Conservation (phyloP, 2,888 invertebrate genomes). For the Tiliacea citrago region DNA sequence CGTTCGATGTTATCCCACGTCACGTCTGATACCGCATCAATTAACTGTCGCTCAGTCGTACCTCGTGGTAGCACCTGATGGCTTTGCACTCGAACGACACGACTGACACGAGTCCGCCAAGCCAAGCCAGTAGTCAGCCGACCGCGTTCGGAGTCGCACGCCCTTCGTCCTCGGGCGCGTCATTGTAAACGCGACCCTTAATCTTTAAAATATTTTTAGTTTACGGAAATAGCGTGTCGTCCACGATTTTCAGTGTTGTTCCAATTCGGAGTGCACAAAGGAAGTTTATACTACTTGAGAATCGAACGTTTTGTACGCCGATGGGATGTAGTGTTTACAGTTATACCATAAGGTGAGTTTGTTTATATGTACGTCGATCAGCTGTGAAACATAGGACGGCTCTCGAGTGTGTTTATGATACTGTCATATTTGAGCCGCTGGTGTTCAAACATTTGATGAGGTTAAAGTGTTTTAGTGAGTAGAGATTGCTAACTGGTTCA, state of each 20-base stretch:
- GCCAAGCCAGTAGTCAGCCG: slow-evolving; percentile 80
- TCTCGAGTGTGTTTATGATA: slow-evolving; percentile 63
- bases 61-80: slow-evolving; percentile 78
- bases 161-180: slow-evolving; percentile 75
- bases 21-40: slow-evolving; percentile 75
- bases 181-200: slow-evolving; percentile 77
- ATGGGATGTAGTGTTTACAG: slow-evolving; percentile 79
- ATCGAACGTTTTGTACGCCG: slow-evolving; percentile 76
- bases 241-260: slow-evolving; percentile 67
- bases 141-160: slow-evolving; percentile 82
- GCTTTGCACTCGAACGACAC: slow-evolving; percentile 71
- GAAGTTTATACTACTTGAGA: slow-evolving; percentile 73
- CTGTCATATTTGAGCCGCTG: slow-evolving; percentile 56
- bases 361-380: slow-evolving; percentile 81
- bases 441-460: slow-evolving; percentile 55
- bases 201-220: slow-evolving; percentile 85
- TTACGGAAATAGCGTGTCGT: slow-evolving; percentile 81
- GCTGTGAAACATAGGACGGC: slow-evolving; percentile 73
- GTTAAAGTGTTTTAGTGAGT: slow-evolving; percentile 50
- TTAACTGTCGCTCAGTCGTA: slow-evolving; percentile 72
- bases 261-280: slow-evolving; percentile 72
- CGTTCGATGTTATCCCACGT: slow-evolving; percentile 62
- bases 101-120: slow-evolving; percentile 40
- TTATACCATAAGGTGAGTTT: slow-evolving; percentile 81
- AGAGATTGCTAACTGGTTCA: slow-evolving; percentile 36